Evolutionary conservation across 2,888 invertebrate genomes (phyloP), one percentile per base, ranked within the genome.

Genomic region (Polyommatus icarus): DNA sequence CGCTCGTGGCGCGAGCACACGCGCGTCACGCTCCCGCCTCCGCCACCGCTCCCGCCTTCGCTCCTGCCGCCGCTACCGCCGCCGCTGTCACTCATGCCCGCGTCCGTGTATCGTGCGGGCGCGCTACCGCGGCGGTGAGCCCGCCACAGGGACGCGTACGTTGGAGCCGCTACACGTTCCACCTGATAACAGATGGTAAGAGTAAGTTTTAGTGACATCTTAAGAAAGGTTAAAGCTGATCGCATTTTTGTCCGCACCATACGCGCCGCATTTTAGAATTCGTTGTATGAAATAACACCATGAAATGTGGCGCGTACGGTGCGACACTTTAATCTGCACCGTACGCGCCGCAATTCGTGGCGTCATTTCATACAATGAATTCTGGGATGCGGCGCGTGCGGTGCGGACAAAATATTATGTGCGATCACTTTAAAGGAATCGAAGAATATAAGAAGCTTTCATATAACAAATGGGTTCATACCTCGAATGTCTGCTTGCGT

Each of bases 151-250:
- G 96, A 96, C 18, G 96, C 95, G 83, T 95, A 95, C 0, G 97
- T 97, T 1, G 96, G 96, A 0, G 96, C 96, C 8, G 95, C 93
- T 78, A 96, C 94, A 78, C 96, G 93, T 36, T 95, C 95, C 83
- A 96, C 91, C 96, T 96, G 83, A 7, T 29, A 54, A 54, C 10
- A 46, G 10, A 46, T 3, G 40, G 40, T 40, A 10, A 46, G 12
- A 10, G 46, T 46, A 46, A 12, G 3, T 46, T 46, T 46, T 46
- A 46, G 10, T 46, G 46, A 12, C 46, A 46, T 32, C 4, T 3
- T 0, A 32, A 2, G 32, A 32, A 32, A 32, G 2, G 1, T 36
- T 36, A 36, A 36, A 8, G 36, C 36, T 36, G 36, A 36, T 36
- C 36, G 7, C 36, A 36, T 1, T 1, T 36, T 36, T 36, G 0